Base-by-base conservation (phyloP, 2,888 invertebrate genomes). In the Cataglyphis cursor region DNA sequence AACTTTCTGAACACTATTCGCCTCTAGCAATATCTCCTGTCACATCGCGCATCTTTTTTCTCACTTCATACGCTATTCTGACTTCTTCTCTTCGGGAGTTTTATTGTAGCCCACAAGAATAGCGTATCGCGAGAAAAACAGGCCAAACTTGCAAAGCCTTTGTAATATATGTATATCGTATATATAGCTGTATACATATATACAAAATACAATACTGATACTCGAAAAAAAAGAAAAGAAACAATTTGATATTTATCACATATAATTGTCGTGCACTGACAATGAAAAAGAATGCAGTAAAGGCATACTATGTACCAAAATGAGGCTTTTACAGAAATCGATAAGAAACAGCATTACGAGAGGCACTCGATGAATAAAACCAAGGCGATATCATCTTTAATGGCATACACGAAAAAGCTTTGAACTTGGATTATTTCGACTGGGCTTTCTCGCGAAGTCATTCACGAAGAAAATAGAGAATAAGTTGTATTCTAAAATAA, bases 1-100 rank as follows among this genome's bases (percentile, higher is more conserved):
- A 90, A 90, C 88, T 89, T 90, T 78, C 38, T 62, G 85, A 87
- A 74, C 51, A 59, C 68, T 72, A 72, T 74, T 83, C 41, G 81
- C 87, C 89, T 65, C 59, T 84, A 81, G 88, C 87, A 66, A 84
- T 85, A 68, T 85, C 85, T 83, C 74, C 81, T 61, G 38, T 31
- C 61, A 59, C 78, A 83, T 85, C 62, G 62, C 38, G 54, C 18
- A 41, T 70, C 59, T 83, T 84, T 83, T 81, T 68, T 65, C 28
- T 44, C 21, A 48, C n/a, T 62, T 65, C 65, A 59, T 64, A 66
- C 41, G 24, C 59, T 48, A 81, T 75, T 76, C 70, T 54, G 80
- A 84, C 83, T 84, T 48, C 8, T 51, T 81, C 62, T 65, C 85
- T 85, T 87, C 57, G 41, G n/a, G 70, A 85, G 83, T 81, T 85